These are phyloP conservation scores for Xiphias gladius DNA, from an alignment of 2,113 vertebrate genomes.

Conservation along the genomic window DNA sequence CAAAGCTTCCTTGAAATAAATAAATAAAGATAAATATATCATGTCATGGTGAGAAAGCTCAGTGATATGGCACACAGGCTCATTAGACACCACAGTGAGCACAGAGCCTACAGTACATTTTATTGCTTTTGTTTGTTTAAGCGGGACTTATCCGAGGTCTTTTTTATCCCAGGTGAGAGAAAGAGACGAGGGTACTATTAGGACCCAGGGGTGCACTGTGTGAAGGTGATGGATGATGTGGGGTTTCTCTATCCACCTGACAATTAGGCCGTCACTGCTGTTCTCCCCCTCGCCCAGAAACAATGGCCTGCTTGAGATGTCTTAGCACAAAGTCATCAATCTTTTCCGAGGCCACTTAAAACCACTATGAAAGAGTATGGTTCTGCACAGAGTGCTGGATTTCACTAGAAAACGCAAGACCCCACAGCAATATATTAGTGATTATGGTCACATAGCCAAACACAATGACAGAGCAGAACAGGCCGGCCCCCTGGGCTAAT, in stretches of 20 bases:
- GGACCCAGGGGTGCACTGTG: slow-evolving; percentile 50
- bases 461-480: slow-evolving; percentile 58
- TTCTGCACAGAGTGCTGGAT: slow-evolving; percentile 47
- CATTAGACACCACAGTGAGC: slow-evolving; percentile 26
- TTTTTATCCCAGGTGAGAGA: slow-evolving; percentile 45
- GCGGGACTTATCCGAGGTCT: slow-evolving; percentile 26
- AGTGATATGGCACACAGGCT: background rate
- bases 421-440: slow-evolving; percentile 29
- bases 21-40: slow-evolving; percentile 15
- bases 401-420: slow-evolving; percentile 29
- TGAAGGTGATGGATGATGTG: slow-evolving; percentile 72
- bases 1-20: background rate
- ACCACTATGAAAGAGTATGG: slow-evolving; percentile 49
- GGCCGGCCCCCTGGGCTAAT: slow-evolving; percentile 27
- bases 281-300: slow-evolving; percentile 41
- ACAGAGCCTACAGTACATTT: slow-evolving; percentile 10
- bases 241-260: slow-evolving; percentile 59
- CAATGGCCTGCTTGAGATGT: slow-evolving; percentile 48
- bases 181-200: slow-evolving; percentile 32
- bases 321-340: slow-evolving; percentile 62
- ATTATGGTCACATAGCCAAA: slow-evolving; percentile 62
- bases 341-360: slow-evolving; percentile 65
- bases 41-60: background rate
- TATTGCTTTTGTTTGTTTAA: slow-evolving; percentile 34
- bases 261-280: slow-evolving; percentile 62